Evolutionary conservation across 64 coral and sea anemone genomes (phyloP).

Genomic region (Dendronephthya gigantea): DNA sequence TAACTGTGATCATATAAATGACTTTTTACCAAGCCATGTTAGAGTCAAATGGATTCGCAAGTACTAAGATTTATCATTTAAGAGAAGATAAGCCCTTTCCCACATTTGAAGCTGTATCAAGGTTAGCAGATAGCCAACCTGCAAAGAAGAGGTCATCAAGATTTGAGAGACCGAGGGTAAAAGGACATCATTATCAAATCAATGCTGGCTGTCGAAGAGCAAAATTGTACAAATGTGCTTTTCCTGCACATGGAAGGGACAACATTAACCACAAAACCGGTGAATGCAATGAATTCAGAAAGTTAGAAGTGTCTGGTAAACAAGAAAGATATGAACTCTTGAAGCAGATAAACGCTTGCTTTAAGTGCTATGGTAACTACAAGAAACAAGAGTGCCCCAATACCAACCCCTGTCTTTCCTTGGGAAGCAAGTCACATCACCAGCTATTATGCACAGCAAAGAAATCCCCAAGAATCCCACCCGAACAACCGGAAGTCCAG

Average conservation of each 20-base stretch:
- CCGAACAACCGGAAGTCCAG: background rate
- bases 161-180: background rate
- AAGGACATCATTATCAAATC: background rate
- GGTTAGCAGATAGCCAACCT: constrained; percentile 43
- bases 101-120: constrained; percentile 54
- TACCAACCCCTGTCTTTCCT: constrained; percentile 8
- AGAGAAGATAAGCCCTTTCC: too few relatives aligned
- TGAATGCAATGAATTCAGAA: too few relatives aligned
- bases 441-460: constrained; percentile 14
- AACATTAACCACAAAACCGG: too few relatives aligned
- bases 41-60: too few relatives aligned
- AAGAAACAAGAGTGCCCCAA: constrained; percentile 22
- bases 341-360: too few relatives aligned
- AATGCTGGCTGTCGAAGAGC: background rate
- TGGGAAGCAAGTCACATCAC: constrained; percentile 26
- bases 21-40: too few relatives aligned
- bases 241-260: too few relatives aligned
- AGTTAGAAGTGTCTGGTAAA: too few relatives aligned
- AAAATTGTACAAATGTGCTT: background rate
- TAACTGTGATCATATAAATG: too few relatives aligned
- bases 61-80: too few relatives aligned
- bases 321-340: too few relatives aligned
- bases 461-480: background rate
- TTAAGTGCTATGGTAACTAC: constrained; percentile 34
- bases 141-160: background rate